phyloP scores from a whole-genome alignment of 92 coral and sea anemone genomes.

The Micromussa lordhowensis region DNA sequence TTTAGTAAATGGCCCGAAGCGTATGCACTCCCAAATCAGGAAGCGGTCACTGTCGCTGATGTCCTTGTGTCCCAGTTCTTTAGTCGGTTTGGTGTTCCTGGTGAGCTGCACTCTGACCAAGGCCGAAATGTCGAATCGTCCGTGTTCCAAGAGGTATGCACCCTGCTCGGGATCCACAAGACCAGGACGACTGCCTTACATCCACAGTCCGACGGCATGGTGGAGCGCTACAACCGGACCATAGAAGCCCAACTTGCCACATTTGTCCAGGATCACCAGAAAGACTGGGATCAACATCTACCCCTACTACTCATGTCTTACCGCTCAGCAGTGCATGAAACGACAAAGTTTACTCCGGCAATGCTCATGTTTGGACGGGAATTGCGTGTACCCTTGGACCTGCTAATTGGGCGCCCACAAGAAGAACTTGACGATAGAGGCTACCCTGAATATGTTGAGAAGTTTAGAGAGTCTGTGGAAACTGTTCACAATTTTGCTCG shows the following conservation, averaged over 20 bases:
- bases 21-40: slow-evolving; percentile 39
- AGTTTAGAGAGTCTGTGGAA: too few species aligned
- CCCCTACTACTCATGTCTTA: slow-evolving; percentile 45
- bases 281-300: slow-evolving; percentile 56
- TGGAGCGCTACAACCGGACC: slow-evolving; percentile 55
- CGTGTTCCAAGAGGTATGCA: slow-evolving; percentile 15
- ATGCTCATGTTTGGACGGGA: slow-evolving; percentile 36
- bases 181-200: slow-evolving; percentile 47
- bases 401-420: too few species aligned
- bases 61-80: slow-evolving; percentile 35
- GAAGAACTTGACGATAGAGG: too few species aligned
- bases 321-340: slow-evolving; percentile 46
- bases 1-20: slow-evolving; percentile 28
- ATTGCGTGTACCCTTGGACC: too few species aligned
- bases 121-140: neutral
- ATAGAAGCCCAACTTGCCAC: slow-evolving; percentile 19
- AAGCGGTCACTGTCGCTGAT: slow-evolving; percentile 38
- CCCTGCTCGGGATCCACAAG: slow-evolving; percentile 26
- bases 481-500: too few species aligned
- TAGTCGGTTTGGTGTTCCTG: neutral
- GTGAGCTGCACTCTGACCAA: slow-evolving; percentile 8
- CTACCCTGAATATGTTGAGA: too few species aligned
- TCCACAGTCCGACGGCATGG: slow-evolving; percentile 68
- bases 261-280: slow-evolving; percentile 24
- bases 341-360: slow-evolving; percentile 31